A percentile compares a stretch with the other conserved stretches of the same genome.
Evolutionary conservation across 1,140 invertebrate genomes (phyloP).

Genomic region (Pogonognathellus flavescens): DNA sequence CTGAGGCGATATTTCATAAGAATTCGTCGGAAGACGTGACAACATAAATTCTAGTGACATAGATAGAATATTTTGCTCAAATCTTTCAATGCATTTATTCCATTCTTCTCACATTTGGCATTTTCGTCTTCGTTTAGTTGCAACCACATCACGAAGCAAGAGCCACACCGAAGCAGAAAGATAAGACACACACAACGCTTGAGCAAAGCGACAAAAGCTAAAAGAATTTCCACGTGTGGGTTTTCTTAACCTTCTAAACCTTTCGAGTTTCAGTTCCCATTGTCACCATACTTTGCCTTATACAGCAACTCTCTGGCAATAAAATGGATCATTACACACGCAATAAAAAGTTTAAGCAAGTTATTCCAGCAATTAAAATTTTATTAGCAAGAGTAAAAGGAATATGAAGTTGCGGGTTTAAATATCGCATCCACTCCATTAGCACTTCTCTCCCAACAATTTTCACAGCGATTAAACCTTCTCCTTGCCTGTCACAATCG

Average conservation of each 20-base stretch:
- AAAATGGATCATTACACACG: constrained; percentile 30
- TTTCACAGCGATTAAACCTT: too few species aligned
- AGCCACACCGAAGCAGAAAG: not conserved
- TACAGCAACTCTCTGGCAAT: not conserved
- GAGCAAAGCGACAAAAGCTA: not conserved
- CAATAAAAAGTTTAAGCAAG: not conserved
- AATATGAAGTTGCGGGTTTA: not conserved
- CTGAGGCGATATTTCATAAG: not conserved
- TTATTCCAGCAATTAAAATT: constrained; percentile 8
- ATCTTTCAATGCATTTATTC: not conserved
- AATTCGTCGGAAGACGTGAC: constrained; percentile 19
- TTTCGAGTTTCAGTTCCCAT: not conserved
- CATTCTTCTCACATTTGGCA: not conserved
- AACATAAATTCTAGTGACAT: constrained; percentile 31
- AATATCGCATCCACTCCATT: not conserved
- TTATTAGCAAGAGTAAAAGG: not conserved
- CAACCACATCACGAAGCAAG: not conserved
- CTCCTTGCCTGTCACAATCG: too few species aligned
- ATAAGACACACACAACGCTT: not conserved
- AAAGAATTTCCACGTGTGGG: not conserved
- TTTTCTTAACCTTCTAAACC: not conserved
- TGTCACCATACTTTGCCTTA: constrained; percentile 3
- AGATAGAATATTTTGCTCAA: constrained; percentile 13
- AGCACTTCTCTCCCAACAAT: not conserved
- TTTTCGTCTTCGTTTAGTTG: not conserved